Evolutionary conservation across 35 echinoderm and acorn worm genomes (phyloP).

Genomic region (Ophioderma brevispina): DNA sequence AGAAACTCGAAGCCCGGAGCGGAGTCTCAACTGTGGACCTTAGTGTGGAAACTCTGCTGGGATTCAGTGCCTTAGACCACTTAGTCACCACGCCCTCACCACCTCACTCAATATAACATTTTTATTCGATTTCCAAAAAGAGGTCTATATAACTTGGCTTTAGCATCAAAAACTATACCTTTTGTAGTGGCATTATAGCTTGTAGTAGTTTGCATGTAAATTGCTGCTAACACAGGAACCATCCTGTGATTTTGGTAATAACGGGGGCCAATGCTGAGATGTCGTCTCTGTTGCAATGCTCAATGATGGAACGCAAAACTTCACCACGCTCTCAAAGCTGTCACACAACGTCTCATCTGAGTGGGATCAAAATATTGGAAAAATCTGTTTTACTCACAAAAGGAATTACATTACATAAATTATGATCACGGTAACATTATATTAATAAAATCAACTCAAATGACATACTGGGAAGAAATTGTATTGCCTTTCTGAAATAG

Average conservation of each 20-base stretch:
- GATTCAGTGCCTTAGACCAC: too few species aligned
- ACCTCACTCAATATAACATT: too few species aligned
- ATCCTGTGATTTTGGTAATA: slow-evolving; percentile 1
- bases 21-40: too few species aligned
- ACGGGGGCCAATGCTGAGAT: not conserved
- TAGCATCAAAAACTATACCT: slow-evolving; percentile 9
- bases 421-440: not conserved
- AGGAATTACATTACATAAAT: not conserved
- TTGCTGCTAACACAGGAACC: slow-evolving; percentile 9
- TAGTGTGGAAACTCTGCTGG: too few species aligned
- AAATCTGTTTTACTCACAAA: not conserved
- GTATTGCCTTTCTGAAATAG: too few species aligned
- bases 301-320: slow-evolving; percentile 55
- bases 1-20: too few species aligned
- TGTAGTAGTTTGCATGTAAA: slow-evolving; percentile 3
- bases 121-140: too few species aligned
- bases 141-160: too few species aligned
- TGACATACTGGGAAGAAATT: too few species aligned
- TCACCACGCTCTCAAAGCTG: slow-evolving; percentile 65
- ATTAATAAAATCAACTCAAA: too few species aligned
- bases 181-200: slow-evolving; percentile 7
- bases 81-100: too few species aligned
- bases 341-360: slow-evolving; percentile 76
- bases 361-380: not conserved
- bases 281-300: slow-evolving; percentile 2